Conservation (phyloP, 2,113 vertebrate species). For the Mus musculus region DNA sequence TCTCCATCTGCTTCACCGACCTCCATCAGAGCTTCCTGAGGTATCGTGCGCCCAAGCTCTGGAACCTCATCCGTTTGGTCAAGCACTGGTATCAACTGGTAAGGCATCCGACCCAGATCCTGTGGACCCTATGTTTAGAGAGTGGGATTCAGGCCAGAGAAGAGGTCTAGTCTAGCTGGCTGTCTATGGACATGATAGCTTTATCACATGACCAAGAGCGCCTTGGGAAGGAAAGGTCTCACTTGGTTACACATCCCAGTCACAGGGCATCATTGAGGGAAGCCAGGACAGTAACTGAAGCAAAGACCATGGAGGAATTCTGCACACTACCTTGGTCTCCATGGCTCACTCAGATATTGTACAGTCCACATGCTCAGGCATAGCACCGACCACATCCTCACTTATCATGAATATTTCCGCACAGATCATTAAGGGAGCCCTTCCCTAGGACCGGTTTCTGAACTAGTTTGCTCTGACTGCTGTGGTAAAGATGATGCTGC, state of each 20-base stretch:
- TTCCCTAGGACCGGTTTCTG: no score
- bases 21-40: slow-evolving; percentile 66
- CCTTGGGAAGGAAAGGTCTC: neutral
- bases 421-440: neutral
- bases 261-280: neutral
- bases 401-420: neutral
- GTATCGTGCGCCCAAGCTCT: neutral
- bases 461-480: no score
- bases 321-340: neutral
- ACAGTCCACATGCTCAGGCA: neutral
- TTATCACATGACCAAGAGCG: neutral
- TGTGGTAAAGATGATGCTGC: no score
- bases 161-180: neutral
- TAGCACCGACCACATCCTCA: neutral
- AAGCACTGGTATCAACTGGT: slow-evolving; percentile 76
- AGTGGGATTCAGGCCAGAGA: fast-evolving
- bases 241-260: neutral
- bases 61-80: slow-evolving; percentile 72
- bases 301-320: neutral
- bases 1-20: slow-evolving; percentile 72
- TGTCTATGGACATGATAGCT: neutral
- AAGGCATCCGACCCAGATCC: fast-evolving
- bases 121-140: fast-evolving
- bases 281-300: neutral
- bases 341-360: neutral